Conservation (phyloP, 2,888 invertebrate genomes). For the Callosobruchus maculatus region DNA sequence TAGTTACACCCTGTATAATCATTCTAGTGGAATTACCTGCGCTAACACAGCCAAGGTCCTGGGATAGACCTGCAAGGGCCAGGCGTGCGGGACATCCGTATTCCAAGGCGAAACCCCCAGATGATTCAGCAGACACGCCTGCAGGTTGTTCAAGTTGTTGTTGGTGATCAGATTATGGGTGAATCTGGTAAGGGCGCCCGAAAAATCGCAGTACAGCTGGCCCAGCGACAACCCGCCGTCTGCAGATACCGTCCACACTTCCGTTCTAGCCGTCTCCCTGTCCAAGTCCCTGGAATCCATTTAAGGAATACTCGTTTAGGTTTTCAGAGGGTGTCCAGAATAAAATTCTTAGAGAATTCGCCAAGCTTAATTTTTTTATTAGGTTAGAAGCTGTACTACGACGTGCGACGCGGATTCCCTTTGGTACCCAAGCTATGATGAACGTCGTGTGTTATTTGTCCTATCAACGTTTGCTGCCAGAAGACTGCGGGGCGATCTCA, state of each 20-base stretch:
- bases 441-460: no score
- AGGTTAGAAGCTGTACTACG: no score
- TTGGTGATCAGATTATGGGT: slow-evolving; percentile 76
- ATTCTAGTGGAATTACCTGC: slow-evolving; percentile 54
- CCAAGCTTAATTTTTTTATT: no score
- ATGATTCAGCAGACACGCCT: slow-evolving; percentile 68
- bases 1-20: no score
- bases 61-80: slow-evolving; percentile 76
- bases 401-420: no score
- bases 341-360: no score
- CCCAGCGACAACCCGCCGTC: slow-evolving; percentile 53
- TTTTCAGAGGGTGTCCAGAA: no score
- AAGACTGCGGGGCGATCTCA: no score
- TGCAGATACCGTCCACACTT: slow-evolving; percentile 54
- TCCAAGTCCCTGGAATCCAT: slow-evolving; percentile 70
- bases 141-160: slow-evolving; percentile 63
- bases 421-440: no score
- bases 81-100: slow-evolving; percentile 59
- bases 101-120: slow-evolving; percentile 73
- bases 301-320: no score
- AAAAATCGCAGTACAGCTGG: slow-evolving; percentile 67
- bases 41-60: slow-evolving; percentile 80
- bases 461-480: no score
- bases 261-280: slow-evolving; percentile 80
- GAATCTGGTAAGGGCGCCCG: slow-evolving; percentile 73